Conservation (phyloP, 2,888 invertebrate species). For the Nowickia ferox region DNA sequence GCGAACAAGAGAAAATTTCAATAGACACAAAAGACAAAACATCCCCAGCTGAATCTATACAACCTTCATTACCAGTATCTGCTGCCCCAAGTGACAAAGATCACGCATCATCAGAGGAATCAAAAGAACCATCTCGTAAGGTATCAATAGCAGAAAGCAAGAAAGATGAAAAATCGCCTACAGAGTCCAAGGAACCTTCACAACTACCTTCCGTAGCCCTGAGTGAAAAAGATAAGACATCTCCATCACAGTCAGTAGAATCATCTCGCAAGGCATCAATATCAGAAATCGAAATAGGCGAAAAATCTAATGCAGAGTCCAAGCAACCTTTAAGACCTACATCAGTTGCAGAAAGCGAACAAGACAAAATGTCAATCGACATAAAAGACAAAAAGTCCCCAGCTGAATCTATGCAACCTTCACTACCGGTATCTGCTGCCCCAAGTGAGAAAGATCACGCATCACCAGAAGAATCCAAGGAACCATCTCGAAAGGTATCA, state of each 20-base stretch:
- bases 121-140: constrained; percentile 66
- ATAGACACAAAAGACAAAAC: background rate
- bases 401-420: constrained; percentile 71
- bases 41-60: too few species aligned
- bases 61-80: background rate
- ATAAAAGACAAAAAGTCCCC: constrained; percentile 67
- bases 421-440: constrained; percentile 36
- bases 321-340: constrained; percentile 47
- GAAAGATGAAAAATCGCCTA: constrained; percentile 22
- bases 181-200: constrained; percentile 45
- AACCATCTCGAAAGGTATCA: constrained; percentile 76
- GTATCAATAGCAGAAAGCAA: constrained; percentile 52
- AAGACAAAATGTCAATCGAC: constrained; percentile 69
- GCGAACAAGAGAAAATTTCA: constrained; percentile 63
- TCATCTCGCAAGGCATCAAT: constrained; percentile 60
- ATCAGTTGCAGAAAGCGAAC: constrained; percentile 51
- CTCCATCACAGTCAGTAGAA: background rate
- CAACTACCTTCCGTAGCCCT: constrained; percentile 51
- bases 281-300: constrained; percentile 71
- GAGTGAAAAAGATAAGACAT: constrained; percentile 68
- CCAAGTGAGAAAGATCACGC: constrained; percentile 51
- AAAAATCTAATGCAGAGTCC: constrained; percentile 45
- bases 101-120: constrained; percentile 46
- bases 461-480: constrained; percentile 34
- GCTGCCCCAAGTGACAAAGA: constrained; percentile 18